Evolutionary conservation across 1,140 invertebrate genomes (phyloP), one percentile per base, ranked within the genome.

Genomic region (Oscheius sp.): DNA sequence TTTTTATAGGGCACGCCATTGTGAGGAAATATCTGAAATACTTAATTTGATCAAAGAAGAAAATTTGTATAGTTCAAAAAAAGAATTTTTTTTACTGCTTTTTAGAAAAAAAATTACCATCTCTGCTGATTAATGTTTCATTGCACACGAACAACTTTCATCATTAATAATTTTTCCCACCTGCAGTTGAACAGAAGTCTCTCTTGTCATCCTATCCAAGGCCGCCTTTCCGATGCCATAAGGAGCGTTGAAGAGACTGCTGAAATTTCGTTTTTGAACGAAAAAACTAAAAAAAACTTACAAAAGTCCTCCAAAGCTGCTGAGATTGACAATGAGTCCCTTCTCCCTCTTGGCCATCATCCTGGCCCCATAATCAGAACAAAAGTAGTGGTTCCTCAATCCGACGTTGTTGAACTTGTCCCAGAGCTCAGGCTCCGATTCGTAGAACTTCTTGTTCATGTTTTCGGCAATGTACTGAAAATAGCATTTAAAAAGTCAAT

Each of bases 401-500:
- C 52, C 86, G 29, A 87, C 86, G 61, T 85, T 84, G 67, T 87
- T 87, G 4, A 87, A 75, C 7, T 79, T 78, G 77, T 87, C 86
- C 80, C 81, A 81, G 45, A 82, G 63, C 23, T 62, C 63, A 13
- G 77, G 69, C 13, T 79, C 80, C 20, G 78, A 76, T 67, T 87
- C 85, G 81, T 82, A 87, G 62, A 87, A 87, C 31, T 74, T 77
- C 34, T 77, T 79, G 0, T 78, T 79, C 26, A 73, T 73, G 28
- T 76, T 75, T n/a, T 79, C 68, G 28, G 77, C 70, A 23, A 86
- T 23, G 3, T 26, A 18, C 31, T 71, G 63, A 2, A 42, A 42
- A 10, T 10, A 10, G 38, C 38, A 42, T 42, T 42, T 42, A n/a
- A 42, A 42, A 42, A 42, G 38, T 42, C 10, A 42, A 42, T n/a